phyloP scores from a whole-genome alignment of 1,140 invertebrate species.

The Rhopalosiphum padi region DNA sequence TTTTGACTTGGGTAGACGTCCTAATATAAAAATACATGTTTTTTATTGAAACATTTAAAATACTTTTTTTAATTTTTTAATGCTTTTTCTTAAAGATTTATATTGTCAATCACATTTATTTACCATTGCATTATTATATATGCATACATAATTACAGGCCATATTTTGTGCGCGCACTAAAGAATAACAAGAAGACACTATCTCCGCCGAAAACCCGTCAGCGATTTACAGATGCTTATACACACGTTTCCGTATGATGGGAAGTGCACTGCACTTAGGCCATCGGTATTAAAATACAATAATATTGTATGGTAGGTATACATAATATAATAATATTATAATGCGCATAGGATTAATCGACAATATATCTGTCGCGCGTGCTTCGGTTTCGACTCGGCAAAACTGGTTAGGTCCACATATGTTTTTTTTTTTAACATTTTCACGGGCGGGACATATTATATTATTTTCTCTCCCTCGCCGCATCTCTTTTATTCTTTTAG shows the following conservation, averaged over 20 bases:
- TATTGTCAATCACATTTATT: background rate
- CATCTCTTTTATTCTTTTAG: background rate
- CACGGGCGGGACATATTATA: background rate
- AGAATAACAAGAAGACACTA: background rate
- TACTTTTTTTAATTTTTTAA: too few species aligned
- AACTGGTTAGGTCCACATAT: slow-evolving; percentile 21
- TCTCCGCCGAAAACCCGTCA: background rate
- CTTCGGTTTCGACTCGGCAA: background rate
- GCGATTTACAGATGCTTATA: background rate
- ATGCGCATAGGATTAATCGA: background rate
- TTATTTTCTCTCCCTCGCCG: background rate
- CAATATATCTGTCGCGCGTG: background rate
- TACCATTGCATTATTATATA: too few species aligned
- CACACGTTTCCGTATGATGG: background rate
- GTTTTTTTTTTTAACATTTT: slow-evolving; percentile 1
- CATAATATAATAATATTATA: background rate
- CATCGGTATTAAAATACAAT: background rate
- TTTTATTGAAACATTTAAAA: too few species aligned
- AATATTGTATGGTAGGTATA: background rate
- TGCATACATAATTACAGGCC: background rate
- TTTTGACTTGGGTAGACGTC: background rate
- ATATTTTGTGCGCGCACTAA: background rate
- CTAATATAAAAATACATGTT: too few species aligned
- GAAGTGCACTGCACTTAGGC: background rate
- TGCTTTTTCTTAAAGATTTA: background rate